Evolutionary conservation across 2,888 invertebrate genomes (phyloP).

Genomic region (Odontocerum albicorne): DNA sequence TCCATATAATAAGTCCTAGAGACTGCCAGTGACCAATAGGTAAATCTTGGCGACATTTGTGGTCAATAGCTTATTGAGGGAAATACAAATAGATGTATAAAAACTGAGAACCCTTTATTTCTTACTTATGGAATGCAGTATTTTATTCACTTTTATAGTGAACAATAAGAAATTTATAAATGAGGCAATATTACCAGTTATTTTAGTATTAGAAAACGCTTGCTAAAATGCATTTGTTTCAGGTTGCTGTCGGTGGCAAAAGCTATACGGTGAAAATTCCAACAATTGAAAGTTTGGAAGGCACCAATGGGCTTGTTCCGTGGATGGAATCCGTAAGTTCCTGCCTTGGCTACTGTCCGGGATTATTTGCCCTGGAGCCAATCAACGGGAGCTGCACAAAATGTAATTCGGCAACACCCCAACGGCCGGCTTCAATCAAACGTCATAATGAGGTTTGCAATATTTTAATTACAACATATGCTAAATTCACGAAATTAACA

Average conservation of each 20-base stretch:
- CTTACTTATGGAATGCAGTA: too few relatives aligned
- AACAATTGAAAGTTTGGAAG: constrained; percentile 48
- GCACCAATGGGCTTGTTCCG: constrained; percentile 49
- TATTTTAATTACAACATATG: too few relatives aligned
- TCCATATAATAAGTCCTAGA: too few relatives aligned
- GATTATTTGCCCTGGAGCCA: constrained; percentile 58
- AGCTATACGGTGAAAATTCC: constrained; percentile 62
- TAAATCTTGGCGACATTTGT: too few relatives aligned
- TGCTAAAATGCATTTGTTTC: constrained; percentile 11
- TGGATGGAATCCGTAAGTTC: constrained; percentile 56
- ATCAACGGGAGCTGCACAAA: constrained; percentile 50
- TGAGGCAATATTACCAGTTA: too few relatives aligned
- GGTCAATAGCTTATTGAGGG: too few relatives aligned
- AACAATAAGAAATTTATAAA: too few relatives aligned
- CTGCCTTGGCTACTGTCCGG: constrained; percentile 58
- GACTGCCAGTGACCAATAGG: too few relatives aligned
- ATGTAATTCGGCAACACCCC: constrained; percentile 47
- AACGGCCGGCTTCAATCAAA: constrained; percentile 46
- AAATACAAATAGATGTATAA: too few relatives aligned
- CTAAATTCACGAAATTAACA: too few relatives aligned
- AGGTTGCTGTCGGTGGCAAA: constrained; percentile 43
- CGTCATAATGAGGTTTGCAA: constrained; percentile 47
- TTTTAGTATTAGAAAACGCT: not conserved
- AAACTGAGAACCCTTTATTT: too few relatives aligned
- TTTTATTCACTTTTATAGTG: too few relatives aligned